These are phyloP conservation scores for Monochamus alternatus DNA, from an alignment of 2,888 invertebrate genomes.

Conservation along the genomic window DNA sequence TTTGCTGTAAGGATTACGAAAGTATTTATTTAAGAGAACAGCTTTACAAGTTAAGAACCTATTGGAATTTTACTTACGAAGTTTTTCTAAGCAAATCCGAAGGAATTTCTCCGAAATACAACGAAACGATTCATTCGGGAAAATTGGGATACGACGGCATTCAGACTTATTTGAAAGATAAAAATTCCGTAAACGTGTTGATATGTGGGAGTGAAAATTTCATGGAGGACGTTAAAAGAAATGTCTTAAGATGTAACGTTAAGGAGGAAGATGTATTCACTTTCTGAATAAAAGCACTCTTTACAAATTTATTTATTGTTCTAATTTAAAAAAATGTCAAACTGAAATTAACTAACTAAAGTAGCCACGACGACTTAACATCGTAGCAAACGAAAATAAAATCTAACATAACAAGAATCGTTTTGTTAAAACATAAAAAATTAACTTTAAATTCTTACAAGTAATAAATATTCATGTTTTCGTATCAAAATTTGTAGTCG, in stretches of 20 bases:
- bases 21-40: slow-evolving; percentile 77
- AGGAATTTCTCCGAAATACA: slow-evolving; percentile 68
- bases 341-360: slow-evolving; percentile 1
- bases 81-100: slow-evolving; percentile 72
- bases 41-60: slow-evolving; percentile 74
- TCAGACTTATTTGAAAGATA: slow-evolving; percentile 64
- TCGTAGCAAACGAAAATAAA: neutral
- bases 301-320: slow-evolving; percentile 23
- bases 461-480: slow-evolving; percentile 4
- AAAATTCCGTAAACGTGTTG: slow-evolving; percentile 71
- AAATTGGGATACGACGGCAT: slow-evolving; percentile 69
- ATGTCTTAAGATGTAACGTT: slow-evolving; percentile 62
- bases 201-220: slow-evolving; percentile 78
- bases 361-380: neutral
- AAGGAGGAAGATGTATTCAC: slow-evolving; percentile 65
- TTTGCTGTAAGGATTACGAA: slow-evolving; percentile 75
- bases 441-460: neutral
- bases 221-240: slow-evolving; percentile 71
- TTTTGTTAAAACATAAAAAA: neutral
- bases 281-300: slow-evolving; percentile 63
- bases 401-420: neutral
- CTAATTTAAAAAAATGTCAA: slow-evolving; percentile 8
- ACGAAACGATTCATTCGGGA: slow-evolving; percentile 71
- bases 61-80: slow-evolving; percentile 84
- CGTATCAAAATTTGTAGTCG: slow-evolving; percentile 19